Evolutionary conservation across 2,888 invertebrate species (phyloP).

Genomic region (Neria commutata): DNA sequence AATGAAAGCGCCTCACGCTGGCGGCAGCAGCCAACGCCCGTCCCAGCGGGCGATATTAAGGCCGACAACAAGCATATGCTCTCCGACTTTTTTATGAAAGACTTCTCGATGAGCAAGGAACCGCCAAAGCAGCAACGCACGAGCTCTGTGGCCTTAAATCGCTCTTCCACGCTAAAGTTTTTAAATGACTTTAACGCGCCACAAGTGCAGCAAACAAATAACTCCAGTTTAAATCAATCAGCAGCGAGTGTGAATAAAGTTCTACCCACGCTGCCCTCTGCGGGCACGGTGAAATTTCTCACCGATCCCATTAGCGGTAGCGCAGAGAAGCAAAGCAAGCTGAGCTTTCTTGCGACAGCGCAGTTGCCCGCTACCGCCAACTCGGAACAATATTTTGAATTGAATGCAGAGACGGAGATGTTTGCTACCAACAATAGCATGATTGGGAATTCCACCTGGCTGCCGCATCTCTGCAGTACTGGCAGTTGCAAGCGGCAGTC

Average conservation of each 20-base stretch:
- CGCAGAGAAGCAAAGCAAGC: slow-evolving; percentile 5
- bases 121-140: slow-evolving; percentile 7
- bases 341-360: background rate
- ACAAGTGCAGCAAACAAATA: background rate
- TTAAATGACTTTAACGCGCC: background rate
- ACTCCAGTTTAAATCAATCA: slow-evolving; percentile 8
- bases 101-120: slow-evolving; percentile 39
- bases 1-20: slow-evolving; percentile 19
- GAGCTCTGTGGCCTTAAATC: background rate
- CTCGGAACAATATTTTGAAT: slow-evolving; percentile 41
- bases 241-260: no score
- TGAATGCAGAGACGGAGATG: slow-evolving; percentile 55
- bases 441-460: slow-evolving; percentile 56
- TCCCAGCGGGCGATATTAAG: slow-evolving; percentile 26
- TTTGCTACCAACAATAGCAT: slow-evolving; percentile 51
- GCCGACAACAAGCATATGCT: no score
- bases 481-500: no score
- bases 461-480: slow-evolving; percentile 44
- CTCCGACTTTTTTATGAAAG: slow-evolving; percentile 46
- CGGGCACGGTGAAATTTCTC: slow-evolving; percentile 27
- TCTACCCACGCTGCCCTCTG: no score
- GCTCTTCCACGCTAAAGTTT: background rate
- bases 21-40: slow-evolving; percentile 13
- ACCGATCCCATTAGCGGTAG: slow-evolving; percentile 21
- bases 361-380: no score